Evolutionary conservation across 2,888 invertebrate species (phyloP).

Genomic region (Eugnorisma glareosa): DNA sequence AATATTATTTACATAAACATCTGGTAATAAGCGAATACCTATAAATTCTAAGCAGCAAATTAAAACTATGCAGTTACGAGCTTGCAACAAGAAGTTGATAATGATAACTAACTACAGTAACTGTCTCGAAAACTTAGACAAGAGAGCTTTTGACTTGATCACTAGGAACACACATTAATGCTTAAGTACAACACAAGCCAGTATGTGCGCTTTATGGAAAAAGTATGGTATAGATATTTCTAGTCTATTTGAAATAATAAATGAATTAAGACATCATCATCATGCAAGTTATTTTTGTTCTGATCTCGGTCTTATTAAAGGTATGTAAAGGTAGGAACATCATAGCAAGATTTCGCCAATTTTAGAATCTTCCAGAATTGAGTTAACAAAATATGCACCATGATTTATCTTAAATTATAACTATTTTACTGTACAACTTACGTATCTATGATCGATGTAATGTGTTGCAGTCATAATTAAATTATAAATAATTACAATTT

Average conservation of each 20-base stretch:
- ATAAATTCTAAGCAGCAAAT: slow-evolving; percentile 24
- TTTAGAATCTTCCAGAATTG: slow-evolving; percentile 44
- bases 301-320: background rate
- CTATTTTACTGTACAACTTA: slow-evolving; percentile 86
- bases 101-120: slow-evolving; percentile 19
- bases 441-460: slow-evolving; percentile 75
- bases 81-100: slow-evolving; percentile 31
- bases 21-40: slow-evolving; percentile 23
- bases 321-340: slow-evolving; percentile 34
- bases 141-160: slow-evolving; percentile 60
- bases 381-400: slow-evolving; percentile 58
- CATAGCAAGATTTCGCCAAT: slow-evolving; percentile 48
- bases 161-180: slow-evolving; percentile 47
- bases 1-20: slow-evolving; percentile 39
- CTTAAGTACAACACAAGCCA: slow-evolving; percentile 59
- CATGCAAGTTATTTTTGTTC: background rate
- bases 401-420: slow-evolving; percentile 82
- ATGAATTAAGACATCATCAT: no score
- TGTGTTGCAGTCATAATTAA: slow-evolving; percentile 50
- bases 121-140: slow-evolving; percentile 21
- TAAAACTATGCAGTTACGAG: slow-evolving; percentile 25
- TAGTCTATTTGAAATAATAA: no score
- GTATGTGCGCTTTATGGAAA: slow-evolving; percentile 49
- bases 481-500: slow-evolving; percentile 50
- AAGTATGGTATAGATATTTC: no score